Conservation (phyloP, 1,140 invertebrate species). For the Atta colombica region DNA sequence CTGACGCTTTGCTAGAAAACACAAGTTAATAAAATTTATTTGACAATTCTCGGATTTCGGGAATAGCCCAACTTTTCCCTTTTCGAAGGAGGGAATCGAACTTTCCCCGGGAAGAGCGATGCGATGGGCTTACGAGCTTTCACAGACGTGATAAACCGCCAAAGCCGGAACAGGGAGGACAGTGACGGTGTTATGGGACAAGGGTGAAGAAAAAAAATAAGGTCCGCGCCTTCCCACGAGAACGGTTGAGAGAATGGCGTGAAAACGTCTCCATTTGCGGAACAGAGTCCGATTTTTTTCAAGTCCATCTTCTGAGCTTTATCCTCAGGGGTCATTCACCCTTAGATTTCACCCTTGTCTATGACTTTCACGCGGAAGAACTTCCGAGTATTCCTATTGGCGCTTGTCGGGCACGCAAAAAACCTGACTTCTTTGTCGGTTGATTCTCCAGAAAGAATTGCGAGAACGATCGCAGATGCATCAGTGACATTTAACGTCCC, state of each 20-base stretch:
- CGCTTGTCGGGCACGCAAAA: conserved; percentile 11
- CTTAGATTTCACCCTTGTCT: conserved; percentile 2
- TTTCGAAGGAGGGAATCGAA: conserved; percentile 73
- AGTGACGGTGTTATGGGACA: conserved; percentile 61
- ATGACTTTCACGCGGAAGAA: conserved; percentile 15
- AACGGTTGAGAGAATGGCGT: conserved; percentile 70
- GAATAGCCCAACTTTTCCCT: conserved; percentile 71
- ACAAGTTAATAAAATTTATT: conserved; percentile 80
- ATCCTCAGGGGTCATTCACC: conserved; percentile 52
- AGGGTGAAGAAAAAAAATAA: conserved; percentile 79
- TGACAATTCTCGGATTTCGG: conserved; percentile 77
- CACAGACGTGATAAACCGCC: conserved; percentile 77
- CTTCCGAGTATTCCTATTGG: conserved; percentile 22
- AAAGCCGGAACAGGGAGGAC: conserved; percentile 44
- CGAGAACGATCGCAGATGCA: background rate
- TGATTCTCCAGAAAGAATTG: conserved; percentile 19
- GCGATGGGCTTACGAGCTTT: conserved; percentile 65
- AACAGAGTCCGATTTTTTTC: conserved; percentile 72
- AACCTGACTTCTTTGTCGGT: background rate
- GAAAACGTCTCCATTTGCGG: conserved; percentile 79
- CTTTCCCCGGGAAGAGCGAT: conserved; percentile 17
- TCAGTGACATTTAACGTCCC: background rate
- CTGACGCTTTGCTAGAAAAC: background rate
- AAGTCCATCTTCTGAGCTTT: conserved; percentile 73
- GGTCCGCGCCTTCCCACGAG: conserved; percentile 70